Evolutionary conservation across 2,113 vertebrate genomes (phyloP), one percentile per base, ranked within the genome.

Genomic region (Heterocephalus glaber): DNA sequence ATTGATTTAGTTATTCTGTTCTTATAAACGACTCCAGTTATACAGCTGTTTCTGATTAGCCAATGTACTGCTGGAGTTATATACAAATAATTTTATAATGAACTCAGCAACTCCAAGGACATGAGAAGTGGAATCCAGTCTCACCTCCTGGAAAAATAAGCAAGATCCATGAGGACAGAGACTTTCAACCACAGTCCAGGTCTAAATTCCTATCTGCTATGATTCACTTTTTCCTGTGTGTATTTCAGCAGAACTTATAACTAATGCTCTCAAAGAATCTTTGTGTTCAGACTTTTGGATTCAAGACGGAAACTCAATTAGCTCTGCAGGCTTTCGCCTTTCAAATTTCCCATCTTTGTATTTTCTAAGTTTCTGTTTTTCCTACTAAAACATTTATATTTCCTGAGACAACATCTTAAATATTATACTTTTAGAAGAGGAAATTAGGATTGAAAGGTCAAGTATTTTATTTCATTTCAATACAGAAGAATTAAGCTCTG

Each of bases 31-130:
- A 94, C 95, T 74, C 89, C 92, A 95, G 97, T 97, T 96, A 83
- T 87, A 96, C 98, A 98, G 98, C 98, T 99, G 98, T 96, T 98
- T 98, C 92, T 96, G 96, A 98, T 98, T 98, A 98, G 94, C 96
- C 97, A 96, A 97, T 92, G 98, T 97, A 97, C 97, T 97, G 95
- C 82, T 3, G 76, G 94, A 97, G 93, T 86, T 92, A 93, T 87
- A 96, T 74, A 95, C 61, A 95, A 96, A 94, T 95, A 95, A 98
- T 96, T 97, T 92, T 96, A 85, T 97, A 94, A 96, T 93, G 96
- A 96, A 96, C 95, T 95, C 96, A 97, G 95, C 95, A 94, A 94
- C 72, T 86, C 52, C 66, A 70, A 89, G 89, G 93, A 20, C 58
- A n/a, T 10, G 76, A 68, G 94, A 95, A 91, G 14, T 9, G 91